phyloP scores from a whole-genome alignment of 2,888 invertebrate genomes.

The Teinopalpus imperialis region DNA sequence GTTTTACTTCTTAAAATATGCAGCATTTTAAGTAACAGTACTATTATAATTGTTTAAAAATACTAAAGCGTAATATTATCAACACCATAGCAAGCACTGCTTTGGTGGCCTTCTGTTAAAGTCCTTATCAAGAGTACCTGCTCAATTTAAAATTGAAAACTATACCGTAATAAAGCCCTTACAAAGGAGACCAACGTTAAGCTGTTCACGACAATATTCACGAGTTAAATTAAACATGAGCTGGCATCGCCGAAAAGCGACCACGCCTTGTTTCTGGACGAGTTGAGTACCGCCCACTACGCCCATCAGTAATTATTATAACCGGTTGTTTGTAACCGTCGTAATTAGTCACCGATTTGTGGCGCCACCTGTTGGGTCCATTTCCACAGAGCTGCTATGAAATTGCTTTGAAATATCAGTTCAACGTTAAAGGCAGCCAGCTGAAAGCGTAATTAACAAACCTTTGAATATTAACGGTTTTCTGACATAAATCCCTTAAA shows the following conservation, averaged over 20 bases:
- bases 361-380: slow-evolving; percentile 67
- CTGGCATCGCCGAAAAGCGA: slow-evolving; percentile 48
- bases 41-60: no score
- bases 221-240: slow-evolving; percentile 47
- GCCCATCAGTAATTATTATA: slow-evolving; percentile 78
- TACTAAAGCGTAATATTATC: no score
- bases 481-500: slow-evolving; percentile 5
- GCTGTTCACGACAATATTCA: slow-evolving; percentile 35
- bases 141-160: neutral
- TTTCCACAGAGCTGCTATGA: slow-evolving; percentile 22
- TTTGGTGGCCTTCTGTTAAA: no score
- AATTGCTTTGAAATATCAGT: slow-evolving; percentile 18
- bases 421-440: slow-evolving; percentile 12
- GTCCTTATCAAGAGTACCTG: no score
- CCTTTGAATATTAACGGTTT: slow-evolving; percentile 19
- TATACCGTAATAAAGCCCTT: slow-evolving; percentile 13
- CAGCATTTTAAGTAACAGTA: no score
- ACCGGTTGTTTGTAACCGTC: slow-evolving; percentile 71
- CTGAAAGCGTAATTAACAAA: slow-evolving; percentile 19
- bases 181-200: slow-evolving; percentile 24
- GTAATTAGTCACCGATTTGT: slow-evolving; percentile 62
- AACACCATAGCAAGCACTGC: no score
- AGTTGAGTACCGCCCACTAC: slow-evolving; percentile 57
- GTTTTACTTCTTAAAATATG: no score
- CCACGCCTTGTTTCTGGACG: slow-evolving; percentile 48